Base-by-base conservation (phyloP, 2,888 invertebrate genomes). In the Drosophila diplacantha region DNA sequence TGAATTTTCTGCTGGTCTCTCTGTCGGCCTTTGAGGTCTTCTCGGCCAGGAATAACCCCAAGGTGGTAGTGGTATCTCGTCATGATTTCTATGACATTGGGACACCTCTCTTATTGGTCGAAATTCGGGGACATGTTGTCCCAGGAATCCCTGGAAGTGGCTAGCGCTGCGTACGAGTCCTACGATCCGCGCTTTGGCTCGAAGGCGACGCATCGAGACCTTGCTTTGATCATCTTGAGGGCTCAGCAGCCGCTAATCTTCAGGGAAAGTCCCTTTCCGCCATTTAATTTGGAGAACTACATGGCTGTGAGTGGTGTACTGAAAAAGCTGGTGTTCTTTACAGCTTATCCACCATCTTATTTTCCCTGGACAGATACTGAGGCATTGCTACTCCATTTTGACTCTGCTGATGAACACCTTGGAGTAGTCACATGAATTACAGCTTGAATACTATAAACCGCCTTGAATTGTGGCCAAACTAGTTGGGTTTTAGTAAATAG, bases 361-460 rank as follows among this genome's bases (percentile, higher is more conserved):
- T 11, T 34, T 9, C 12, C 3, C 3, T 7, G 22, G 24, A 11
- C 35, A 77, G 78, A 53, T 71, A 37, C 47, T 73, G 1, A 67
- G 73, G 7, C 81, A 77, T 24, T 73, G 78, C 35, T 76, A 72
- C 22, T 63, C 51, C 8, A 68, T 76, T 32, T 9, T 80, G 6
- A 72, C 72, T 0, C 8, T 76, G 4, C 31, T 77, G 46, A 7
- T 74, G 8, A 61, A 73, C 52, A 63, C 53, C 3, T 31, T 81
- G 59, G 69, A 81, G 18, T 73, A 32, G 31, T 20, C 29, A 5
- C 44, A 20, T 18, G 14, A 3, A 8, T 8, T 2, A 24, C 29
- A 26, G 18, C 29, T 31, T 14, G 1, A 9, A 18, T 9, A 20
- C 31, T 31, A 44, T 14, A 44, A 14, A 44, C 18, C 14, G 20